phyloP scores from a whole-genome alignment of 1,140 invertebrate species.

The Zaprionus camerounensis region DNA sequence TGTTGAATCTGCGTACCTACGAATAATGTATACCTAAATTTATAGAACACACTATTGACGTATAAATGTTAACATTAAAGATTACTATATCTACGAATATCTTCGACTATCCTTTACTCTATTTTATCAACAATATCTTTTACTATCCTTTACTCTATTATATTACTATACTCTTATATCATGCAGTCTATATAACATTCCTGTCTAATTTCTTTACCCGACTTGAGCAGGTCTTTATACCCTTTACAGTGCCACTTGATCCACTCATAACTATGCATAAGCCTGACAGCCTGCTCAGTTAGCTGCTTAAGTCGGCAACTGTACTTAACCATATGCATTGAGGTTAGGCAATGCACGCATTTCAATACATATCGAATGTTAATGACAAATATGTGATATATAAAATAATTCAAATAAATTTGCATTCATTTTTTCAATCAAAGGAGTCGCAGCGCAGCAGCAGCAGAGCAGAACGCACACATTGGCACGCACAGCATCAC shows the following conservation, averaged over 20 bases:
- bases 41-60: too few relatives aligned
- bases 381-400: slow-evolving; percentile 77
- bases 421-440: slow-evolving; percentile 75
- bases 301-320: slow-evolving; percentile 29
- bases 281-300: not conserved
- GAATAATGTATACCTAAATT: not conserved
- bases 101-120: not conserved
- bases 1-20: not conserved
- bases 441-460: slow-evolving; percentile 38
- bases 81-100: too few relatives aligned
- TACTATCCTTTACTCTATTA: not conserved
- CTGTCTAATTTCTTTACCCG: not conserved
- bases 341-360: slow-evolving; percentile 45
- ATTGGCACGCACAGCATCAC: not conserved
- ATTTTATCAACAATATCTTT: not conserved
- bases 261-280: slow-evolving; percentile 8
- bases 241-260: slow-evolving; percentile 9
- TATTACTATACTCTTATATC: not conserved
- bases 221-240: not conserved
- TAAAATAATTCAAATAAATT: slow-evolving; percentile 71
- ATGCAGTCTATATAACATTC: too few relatives aligned
- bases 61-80: too few relatives aligned
- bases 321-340: slow-evolving; percentile 51
- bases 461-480: not conserved
- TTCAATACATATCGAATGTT: slow-evolving; percentile 64